phyloP scores from a whole-genome alignment of 2,113 vertebrate genomes.

The Trematomus loennbergii region DNA sequence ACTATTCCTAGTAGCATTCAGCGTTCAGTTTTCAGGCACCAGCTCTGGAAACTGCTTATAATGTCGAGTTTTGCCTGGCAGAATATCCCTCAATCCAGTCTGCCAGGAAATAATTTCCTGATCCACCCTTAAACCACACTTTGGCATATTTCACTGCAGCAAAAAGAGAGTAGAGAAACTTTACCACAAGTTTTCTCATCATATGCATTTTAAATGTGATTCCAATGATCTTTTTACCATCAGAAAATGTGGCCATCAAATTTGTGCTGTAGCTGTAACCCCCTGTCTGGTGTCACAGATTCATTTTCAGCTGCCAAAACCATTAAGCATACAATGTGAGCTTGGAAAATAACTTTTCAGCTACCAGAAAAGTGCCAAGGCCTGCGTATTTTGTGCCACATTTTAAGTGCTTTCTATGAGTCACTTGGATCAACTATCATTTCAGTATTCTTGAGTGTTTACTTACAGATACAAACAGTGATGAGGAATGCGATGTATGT shows the following conservation, averaged over 20 bases:
- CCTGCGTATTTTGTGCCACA: neutral
- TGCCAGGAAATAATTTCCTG: slow-evolving; percentile 77
- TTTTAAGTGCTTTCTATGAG: slow-evolving; percentile 20
- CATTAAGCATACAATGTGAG: slow-evolving; percentile 13
- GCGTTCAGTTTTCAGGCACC: slow-evolving; percentile 1
- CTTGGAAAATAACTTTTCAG: slow-evolving; percentile 47
- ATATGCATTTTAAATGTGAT: slow-evolving; percentile 19
- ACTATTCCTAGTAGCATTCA: slow-evolving; percentile 2
- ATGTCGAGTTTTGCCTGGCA: slow-evolving; percentile 36
- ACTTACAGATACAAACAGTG: slow-evolving; percentile 93
- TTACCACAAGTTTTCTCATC: slow-evolving; percentile 33
- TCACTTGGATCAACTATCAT: neutral
- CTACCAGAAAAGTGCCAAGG: slow-evolving; percentile 1
- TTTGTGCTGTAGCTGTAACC: slow-evolving; percentile 9
- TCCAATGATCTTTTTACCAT: slow-evolving; percentile 16
- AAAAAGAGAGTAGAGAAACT: slow-evolving; percentile 19
- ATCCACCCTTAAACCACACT: slow-evolving; percentile 74
- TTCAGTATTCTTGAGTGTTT: slow-evolving; percentile 22
- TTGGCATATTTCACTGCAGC: slow-evolving; percentile 58
- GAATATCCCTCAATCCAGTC: slow-evolving; percentile 22
- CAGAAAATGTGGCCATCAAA: neutral
- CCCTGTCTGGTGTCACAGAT: neutral
- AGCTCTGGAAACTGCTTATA: slow-evolving; percentile 54
- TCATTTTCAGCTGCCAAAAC: slow-evolving; percentile 26
- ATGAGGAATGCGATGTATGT: slow-evolving; percentile 92